phyloP scores from a whole-genome alignment of 2,888 invertebrate species.

The Ormyrus labotus region DNA sequence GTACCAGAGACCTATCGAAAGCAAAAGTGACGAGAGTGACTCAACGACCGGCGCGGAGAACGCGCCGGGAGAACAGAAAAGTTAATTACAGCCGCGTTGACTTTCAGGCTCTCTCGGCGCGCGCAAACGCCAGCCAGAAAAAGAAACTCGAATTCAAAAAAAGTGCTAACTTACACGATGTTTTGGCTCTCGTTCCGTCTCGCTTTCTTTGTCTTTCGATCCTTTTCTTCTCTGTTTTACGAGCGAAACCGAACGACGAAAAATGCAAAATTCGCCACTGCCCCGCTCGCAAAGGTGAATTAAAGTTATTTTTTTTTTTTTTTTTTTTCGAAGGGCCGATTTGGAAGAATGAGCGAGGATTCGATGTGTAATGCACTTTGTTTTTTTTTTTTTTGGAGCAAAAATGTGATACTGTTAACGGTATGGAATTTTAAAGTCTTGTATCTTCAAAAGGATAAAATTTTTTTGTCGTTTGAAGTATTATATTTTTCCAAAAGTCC shows the following conservation, averaged over 20 bases:
- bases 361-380: too few species aligned
- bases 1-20: slow-evolving; percentile 46
- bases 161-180: slow-evolving; percentile 54
- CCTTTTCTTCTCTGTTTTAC: slow-evolving; percentile 7
- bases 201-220: slow-evolving; percentile 16
- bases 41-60: slow-evolving; percentile 22
- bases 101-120: slow-evolving; percentile 35
- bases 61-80: slow-evolving; percentile 43
- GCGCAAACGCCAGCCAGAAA: slow-evolving; percentile 48
- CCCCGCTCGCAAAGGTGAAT: background rate
- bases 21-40: slow-evolving; percentile 55
- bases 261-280: background rate
- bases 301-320: background rate
- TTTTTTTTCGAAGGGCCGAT: slow-evolving; percentile 17
- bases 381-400: too few species aligned
- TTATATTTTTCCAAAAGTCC: too few species aligned
- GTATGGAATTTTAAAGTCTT: too few species aligned
- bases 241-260: too few species aligned
- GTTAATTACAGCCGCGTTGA: slow-evolving; percentile 54
- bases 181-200: slow-evolving; percentile 40
- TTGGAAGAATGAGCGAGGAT: too few species aligned
- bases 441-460: too few species aligned
- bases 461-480: too few species aligned
- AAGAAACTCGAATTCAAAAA: slow-evolving; percentile 53
- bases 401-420: too few species aligned